Base-by-base conservation (phyloP, 1,140 invertebrate species). In the Tribolium castaneum region DNA sequence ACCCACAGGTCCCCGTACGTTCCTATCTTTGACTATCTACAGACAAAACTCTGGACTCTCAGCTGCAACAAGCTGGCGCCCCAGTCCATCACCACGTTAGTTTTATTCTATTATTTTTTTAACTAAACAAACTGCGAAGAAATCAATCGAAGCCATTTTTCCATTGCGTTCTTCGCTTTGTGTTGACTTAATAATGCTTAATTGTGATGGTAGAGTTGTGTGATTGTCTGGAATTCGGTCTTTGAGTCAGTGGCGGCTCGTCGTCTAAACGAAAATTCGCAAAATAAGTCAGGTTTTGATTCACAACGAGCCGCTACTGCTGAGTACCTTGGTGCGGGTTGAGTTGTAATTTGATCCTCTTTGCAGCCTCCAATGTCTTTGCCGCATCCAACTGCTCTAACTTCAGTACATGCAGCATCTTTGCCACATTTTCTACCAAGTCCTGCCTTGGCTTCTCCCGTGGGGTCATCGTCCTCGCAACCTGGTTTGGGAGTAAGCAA, bases 1-100 rank as follows among this genome's bases (percentile, higher is more conserved):
- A 98, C 90, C 96, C 96, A 88, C 97, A 98, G 92, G 95, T 98
- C 90, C 96, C 96, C 87, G 95, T 96, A 90, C 94, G 95, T 91
- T 96, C 94, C 90, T 97, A 96, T 93, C 95, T 96, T 93, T 96
- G 94, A 96, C 94, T 96, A 96, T 94, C 94, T 94, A 93, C 94
- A 91, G 94, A 95, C 90, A 95, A 94, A 93, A 87, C 89, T 87
- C 87, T 89, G 89, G 89, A 90, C 88, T 89, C 88, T 86, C 88
- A 89, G 86, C 78, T 85, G 79, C 84, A 86, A 80, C 84, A 84
- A 81, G 88, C 88, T 83, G 88, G 87, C 85, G 88, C 87, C 85
- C 88, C 89, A 86, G 89, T 85, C 81, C 85, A 85, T 82, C 86
- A 87, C 79, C 86, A 88, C 83, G 87, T 88, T 85, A 87, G 87